Evolutionary conservation across 2,797 vertebrate genomes (phyloP), one percentile per base, ranked within the genome.

Genomic region (Melanotaenia trifasciata): DNA sequence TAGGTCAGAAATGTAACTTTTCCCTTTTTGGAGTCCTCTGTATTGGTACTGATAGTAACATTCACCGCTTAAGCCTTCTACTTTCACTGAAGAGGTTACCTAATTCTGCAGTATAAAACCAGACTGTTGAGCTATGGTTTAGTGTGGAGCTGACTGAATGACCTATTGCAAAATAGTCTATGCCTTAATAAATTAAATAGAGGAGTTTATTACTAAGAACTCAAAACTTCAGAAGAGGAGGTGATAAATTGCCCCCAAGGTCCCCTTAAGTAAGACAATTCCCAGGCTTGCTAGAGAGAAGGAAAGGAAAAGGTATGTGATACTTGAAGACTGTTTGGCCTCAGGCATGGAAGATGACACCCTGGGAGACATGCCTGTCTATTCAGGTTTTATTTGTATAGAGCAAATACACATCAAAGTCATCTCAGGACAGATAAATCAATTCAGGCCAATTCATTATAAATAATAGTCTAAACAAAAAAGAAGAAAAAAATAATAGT

Each of bases 311-410:
- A 22, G 26, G 60, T 84, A 76, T 78, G 70, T 67, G 70, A 78
- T 70, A 86, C 68, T 58, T 78, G 67, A 85, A 79, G 80, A 77
- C 76, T 70, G 33, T 72, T 24, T 85, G 64, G 85, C 90, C 84
- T 73, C 61, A 0, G 90, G 93, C 72, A 11, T 24, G 87, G 73
- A 92, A 92, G 90, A 83, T 7, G 89, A 92, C 84, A 92, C 90
- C 81, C 77, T 87, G 90, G 91, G 90, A 93, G 84, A 86, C 60
- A 72, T 68, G 36, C 65, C 68, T 58, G 75, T 72, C 70, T 75
- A 4, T 14, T 43, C 32, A 33, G 32, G 5, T 33, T 33, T 33
- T 33, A 33, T 33, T 32, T 33, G 32, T 33, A 33, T 7, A 33
- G 32, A 6, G 1, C 32, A 33, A 6, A 33, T 33, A 7, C 32